A percentile compares a stretch with the other conserved stretches of the same genome.
Evolutionary conservation across 2,888 invertebrate species (phyloP).

Genomic region (Odontothrips loti): DNA sequence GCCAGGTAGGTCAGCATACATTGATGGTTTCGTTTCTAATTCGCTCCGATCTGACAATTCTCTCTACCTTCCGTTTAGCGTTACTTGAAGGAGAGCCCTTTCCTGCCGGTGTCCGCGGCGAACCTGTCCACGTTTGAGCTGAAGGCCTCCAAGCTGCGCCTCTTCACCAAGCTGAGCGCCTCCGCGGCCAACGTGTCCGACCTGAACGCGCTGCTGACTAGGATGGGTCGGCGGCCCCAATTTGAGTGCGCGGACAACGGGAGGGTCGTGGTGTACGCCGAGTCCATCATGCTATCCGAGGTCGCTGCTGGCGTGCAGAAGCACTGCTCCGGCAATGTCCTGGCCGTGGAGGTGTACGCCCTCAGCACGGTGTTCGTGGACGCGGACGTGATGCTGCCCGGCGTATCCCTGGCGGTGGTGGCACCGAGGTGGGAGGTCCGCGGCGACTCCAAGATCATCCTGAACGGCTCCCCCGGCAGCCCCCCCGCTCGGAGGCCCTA

Average conservation of each 20-base stretch:
- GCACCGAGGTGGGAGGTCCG: not conserved
- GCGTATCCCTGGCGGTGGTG: not conserved
- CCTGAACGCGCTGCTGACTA: not conserved
- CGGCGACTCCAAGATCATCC: not conserved
- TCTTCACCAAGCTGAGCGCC: not conserved
- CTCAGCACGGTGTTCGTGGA: not conserved
- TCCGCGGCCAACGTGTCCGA: not conserved
- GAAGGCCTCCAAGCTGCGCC: not conserved
- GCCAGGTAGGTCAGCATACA: not conserved
- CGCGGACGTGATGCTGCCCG: not conserved
- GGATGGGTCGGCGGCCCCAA: not conserved
- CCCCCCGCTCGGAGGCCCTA: not conserved
- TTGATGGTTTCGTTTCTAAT: no score
- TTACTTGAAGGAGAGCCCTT: not conserved
- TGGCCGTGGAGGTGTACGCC: not conserved
- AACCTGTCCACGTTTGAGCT: not conserved
- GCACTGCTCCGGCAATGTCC: not conserved
- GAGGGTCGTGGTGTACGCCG: not conserved
- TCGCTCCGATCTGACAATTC: not conserved
- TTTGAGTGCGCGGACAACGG: not conserved
- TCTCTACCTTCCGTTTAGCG: not conserved
- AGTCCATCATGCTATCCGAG: not conserved
- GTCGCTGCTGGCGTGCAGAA: not conserved
- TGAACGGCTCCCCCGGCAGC: not conserved
- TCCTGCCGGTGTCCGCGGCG: not conserved